Evolutionary conservation across 2,797 vertebrate genomes (phyloP), one percentile per base, ranked within the genome.

Genomic region (Coracias cyanogaster): DNA sequence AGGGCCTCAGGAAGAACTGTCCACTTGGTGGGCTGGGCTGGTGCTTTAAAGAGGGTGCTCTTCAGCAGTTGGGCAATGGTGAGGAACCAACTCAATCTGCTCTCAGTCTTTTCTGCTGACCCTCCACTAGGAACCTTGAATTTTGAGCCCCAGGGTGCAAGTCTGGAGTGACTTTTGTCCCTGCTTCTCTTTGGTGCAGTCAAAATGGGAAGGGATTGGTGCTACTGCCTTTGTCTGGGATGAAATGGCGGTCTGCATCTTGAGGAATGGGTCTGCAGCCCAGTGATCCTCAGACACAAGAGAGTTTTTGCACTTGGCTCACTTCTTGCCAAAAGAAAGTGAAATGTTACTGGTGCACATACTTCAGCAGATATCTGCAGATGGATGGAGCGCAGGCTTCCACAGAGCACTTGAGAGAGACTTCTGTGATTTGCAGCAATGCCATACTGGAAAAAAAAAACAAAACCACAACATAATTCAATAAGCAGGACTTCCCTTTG

Each of bases 401-500:
- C 58, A 72, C 24, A 18, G 41, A 21, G 21, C 15, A 6, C 33
- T 12, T 2, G 3, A 20, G 18, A 18, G 20, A 21, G 35, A 14
- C 45, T 69, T 60, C 19, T 7, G n/a, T 15, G 10, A 28, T 67
- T 41, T 49, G 69, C 57, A 88, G 29, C 2, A 5, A 41, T 1
- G 7, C 12, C 28, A 12, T 1, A 3, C 10, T 22, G 12, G 29
- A 78, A 81, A 7, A 31, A 15, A 41, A 52, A 52, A 26, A 9
- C 17, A 54, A 18, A 24, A 6, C 12, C 37, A 51, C 15, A 54
- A 37, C 2, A 52, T 15, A 20, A 6, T 3, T 18, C 7, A 60
- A 12, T 6, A 51, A 1, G 1, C 17, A 49, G 46, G 33, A 54
- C 9, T 65, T 67, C 9, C 14, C 22, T 51, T 19, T 0, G 0